Evolutionary conservation across 2,113 vertebrate genomes (phyloP).

Genomic region (Chiloscyllium plagiosum): DNA sequence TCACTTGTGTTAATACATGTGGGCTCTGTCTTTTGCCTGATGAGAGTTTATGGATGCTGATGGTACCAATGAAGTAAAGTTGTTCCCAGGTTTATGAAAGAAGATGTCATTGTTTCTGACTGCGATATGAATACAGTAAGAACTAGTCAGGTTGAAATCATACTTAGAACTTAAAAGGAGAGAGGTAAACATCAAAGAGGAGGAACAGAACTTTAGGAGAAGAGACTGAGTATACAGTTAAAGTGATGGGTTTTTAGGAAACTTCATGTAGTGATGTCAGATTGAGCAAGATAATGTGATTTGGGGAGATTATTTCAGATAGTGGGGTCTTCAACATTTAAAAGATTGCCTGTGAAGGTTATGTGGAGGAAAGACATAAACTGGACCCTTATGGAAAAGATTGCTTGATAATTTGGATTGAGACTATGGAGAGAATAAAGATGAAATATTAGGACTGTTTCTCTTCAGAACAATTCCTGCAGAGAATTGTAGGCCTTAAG

Average conservation of each 20-base stretch:
- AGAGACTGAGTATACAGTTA: neutral
- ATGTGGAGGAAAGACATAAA: neutral
- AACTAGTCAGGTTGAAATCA: neutral
- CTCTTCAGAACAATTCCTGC: neutral
- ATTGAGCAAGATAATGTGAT: neutral
- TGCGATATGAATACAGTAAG: neutral
- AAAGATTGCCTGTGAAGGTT: neutral
- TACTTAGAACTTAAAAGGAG: neutral
- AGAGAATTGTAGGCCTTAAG: neutral
- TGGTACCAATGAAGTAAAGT: neutral
- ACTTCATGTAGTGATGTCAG: neutral
- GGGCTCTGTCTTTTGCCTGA: neutral
- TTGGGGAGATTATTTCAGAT: neutral
- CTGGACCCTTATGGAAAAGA: neutral
- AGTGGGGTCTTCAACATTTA: neutral
- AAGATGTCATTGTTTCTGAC: neutral
- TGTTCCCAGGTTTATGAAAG: neutral
- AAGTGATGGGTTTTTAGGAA: neutral
- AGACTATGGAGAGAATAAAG: neutral
- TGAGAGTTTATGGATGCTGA: neutral
- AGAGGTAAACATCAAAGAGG: neutral
- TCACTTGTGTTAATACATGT: neutral
- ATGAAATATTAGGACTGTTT: neutral
- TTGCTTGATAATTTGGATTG: neutral
- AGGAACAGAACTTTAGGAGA: neutral